These are phyloP conservation scores for Enteromius mattozi DNA, from an alignment of 2,797 vertebrate genomes.

Conservation along the genomic window DNA sequence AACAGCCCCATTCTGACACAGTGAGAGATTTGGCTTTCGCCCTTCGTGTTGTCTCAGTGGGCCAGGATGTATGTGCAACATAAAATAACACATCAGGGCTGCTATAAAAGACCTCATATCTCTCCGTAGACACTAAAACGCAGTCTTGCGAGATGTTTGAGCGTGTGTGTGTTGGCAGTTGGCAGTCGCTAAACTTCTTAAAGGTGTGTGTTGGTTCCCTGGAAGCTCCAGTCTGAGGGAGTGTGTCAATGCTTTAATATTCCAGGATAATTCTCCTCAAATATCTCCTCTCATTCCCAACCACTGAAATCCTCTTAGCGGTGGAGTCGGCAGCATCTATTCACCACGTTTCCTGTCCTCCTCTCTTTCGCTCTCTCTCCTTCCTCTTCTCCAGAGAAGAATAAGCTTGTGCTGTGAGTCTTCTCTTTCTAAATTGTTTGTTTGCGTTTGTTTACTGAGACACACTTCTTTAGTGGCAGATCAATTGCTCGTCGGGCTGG, in stretches of 20 bases:
- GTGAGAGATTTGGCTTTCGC: slow-evolving; percentile 35
- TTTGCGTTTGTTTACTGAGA: slow-evolving; percentile 63
- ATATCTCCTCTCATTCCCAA: slow-evolving; percentile 52
- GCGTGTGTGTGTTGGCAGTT: slow-evolving; percentile 52
- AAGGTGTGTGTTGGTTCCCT: slow-evolving; percentile 54
- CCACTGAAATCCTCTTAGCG: slow-evolving; percentile 58
- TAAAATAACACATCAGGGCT: slow-evolving; percentile 55
- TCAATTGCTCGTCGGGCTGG: slow-evolving; percentile 26
- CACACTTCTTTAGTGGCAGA: slow-evolving; percentile 28
- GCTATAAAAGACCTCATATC: slow-evolving; percentile 40
- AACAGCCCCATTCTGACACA: slow-evolving; percentile 54
- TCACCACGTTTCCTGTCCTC: slow-evolving; percentile 47
- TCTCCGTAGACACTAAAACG: slow-evolving; percentile 31
- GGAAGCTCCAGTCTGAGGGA: slow-evolving; percentile 65
- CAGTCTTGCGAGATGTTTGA: slow-evolving; percentile 27
- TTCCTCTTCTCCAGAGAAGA: slow-evolving; percentile 35
- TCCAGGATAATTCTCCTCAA: slow-evolving; percentile 55
- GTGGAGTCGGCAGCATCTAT: slow-evolving; percentile 40
- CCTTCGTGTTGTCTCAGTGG: slow-evolving; percentile 24
- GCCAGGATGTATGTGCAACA: slow-evolving; percentile 41
- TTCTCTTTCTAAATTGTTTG: slow-evolving; percentile 65
- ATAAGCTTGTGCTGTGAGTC: slow-evolving; percentile 46
- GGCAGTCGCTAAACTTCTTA: slow-evolving; percentile 41
- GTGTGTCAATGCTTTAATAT: slow-evolving; percentile 75
- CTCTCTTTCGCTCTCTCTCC: slow-evolving; percentile 56